Percentiles rank a stretch among this genome's conserved stretches.
phyloP scores from a whole-genome alignment of 2,113 vertebrate genomes.

The Calypte anna region DNA sequence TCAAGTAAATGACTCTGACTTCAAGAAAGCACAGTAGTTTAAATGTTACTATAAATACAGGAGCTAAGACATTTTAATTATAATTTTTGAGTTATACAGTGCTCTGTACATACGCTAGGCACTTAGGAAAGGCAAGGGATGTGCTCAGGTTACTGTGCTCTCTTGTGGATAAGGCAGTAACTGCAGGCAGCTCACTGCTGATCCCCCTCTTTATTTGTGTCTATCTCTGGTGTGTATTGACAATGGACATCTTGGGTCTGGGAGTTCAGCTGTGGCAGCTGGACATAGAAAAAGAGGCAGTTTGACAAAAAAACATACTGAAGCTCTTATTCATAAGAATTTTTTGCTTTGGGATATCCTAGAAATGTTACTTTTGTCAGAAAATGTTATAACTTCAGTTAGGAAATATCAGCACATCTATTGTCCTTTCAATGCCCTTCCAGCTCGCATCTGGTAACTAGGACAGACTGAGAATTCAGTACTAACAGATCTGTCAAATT shows the following conservation, averaged over 20 bases:
- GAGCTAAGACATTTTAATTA: conserved; percentile 88
- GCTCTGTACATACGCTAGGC: conserved; percentile 75
- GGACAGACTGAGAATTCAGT: conserved; percentile 42
- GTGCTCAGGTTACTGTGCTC: conserved; percentile 76
- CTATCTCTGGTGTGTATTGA: conserved; percentile 26
- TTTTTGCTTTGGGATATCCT: not conserved
- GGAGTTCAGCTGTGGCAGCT: not conserved
- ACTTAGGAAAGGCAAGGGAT: conserved; percentile 75
- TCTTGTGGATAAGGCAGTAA: conserved; percentile 79
- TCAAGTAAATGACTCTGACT: conserved; percentile 84
- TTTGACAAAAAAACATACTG: not conserved
- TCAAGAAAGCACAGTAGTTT: conserved; percentile 84
- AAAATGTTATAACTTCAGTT: not conserved
- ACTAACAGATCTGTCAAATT: conserved; percentile 58
- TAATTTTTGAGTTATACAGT: conserved; percentile 86
- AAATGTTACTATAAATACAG: conserved; percentile 89
- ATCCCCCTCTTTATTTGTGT: not conserved
- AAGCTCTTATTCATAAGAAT: not conserved
- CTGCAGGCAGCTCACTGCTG: conserved; percentile 64
- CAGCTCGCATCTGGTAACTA: conserved; percentile 14
- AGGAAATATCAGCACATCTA: not conserved
- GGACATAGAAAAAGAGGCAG: not conserved
- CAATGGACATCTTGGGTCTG: not conserved
- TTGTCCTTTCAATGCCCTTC: conserved; percentile 61
- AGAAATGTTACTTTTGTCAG: not conserved